Base-by-base conservation (phyloP, 2,888 invertebrate species). In the Xiphydria camelus region DNA sequence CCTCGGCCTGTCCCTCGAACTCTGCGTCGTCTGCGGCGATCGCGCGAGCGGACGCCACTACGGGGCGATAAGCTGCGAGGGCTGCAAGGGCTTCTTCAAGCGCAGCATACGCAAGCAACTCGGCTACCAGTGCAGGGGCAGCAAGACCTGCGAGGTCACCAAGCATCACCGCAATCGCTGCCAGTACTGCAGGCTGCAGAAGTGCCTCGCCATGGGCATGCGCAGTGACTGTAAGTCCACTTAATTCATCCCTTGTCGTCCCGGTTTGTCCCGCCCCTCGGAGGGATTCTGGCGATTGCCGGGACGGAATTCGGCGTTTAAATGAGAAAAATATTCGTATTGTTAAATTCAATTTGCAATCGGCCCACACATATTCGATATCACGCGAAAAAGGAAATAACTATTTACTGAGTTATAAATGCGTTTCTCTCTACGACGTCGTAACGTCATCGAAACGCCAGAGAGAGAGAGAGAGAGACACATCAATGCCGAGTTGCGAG, bases 1-100 rank as follows among this genome's bases (percentile, higher is more conserved):
- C 4, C 70, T 83, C 57, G 82, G 83, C 29, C 79, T 88, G 4
- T 85, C 87, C 1, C 77, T 88, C 60, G 95, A 96, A 76, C 80
- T 94, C 39, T 97, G 96, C 76, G 89, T 96, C 12, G 96, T 97
- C 18, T 97, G 96, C 70, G 96, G 96, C 0, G 96, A 97, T 75
- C 82, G 95, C 50, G 96, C 96, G 6, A 95, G 95, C 20, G 96
- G 95, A 12, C 84, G 95, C 41, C 96, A 96, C 68, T 96, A 96
- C 78, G 96, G 96, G 41, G 93, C 91, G 36, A 87, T 88, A 52
- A 92, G 92, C 64, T 94, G 93, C 79, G 93, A 93, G 80, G 96
- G 97, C 2, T 98, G 97, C 77, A 98, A 98, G 77, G 96, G 96
- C 0, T 98, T 98, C 79, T 98, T 98, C 78, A 98, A 98, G 77